phyloP scores from a whole-genome alignment of 2,888 invertebrate genomes.

The Onchidella celtica region DNA sequence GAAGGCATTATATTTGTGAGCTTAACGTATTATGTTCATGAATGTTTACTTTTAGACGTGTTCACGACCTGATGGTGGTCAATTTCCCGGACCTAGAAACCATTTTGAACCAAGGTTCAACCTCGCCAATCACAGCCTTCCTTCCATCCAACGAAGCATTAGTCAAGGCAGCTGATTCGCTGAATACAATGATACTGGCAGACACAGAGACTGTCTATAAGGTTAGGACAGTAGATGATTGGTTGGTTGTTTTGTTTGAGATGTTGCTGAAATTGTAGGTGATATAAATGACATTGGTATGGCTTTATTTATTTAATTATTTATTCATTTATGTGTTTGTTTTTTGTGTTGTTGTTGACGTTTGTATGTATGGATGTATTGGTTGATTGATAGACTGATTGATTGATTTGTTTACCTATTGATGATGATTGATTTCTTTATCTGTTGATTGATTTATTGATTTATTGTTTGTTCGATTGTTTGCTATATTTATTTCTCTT shows the following conservation, averaged over 20 bases:
- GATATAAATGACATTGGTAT: no score
- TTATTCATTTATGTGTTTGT: no score
- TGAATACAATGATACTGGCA: constrained; percentile 24
- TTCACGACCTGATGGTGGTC: constrained; percentile 30
- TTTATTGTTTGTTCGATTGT: no score
- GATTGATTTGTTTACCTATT: no score
- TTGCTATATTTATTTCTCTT: no score
- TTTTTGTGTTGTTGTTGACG: no score
- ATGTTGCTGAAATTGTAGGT: background rate
- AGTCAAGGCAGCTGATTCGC: constrained; percentile 32
- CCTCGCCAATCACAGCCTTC: constrained; percentile 47
- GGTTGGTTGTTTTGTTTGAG: background rate
- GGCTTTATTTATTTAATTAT: no score
- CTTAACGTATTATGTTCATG: background rate
- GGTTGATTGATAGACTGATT: no score
- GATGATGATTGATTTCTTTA: no score
- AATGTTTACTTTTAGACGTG: constrained; percentile 30
- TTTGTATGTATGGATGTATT: no score
- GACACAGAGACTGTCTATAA: constrained; percentile 30
- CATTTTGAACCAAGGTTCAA: constrained; percentile 12
- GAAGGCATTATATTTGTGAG: no score
- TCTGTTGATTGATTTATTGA: no score
- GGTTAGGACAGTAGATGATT: constrained; percentile 15
- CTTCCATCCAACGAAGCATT: constrained; percentile 44
- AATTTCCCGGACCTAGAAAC: constrained; percentile 36